Evolutionary conservation across 2,888 invertebrate species (phyloP).

Genomic region (Augiades crinisus): DNA sequence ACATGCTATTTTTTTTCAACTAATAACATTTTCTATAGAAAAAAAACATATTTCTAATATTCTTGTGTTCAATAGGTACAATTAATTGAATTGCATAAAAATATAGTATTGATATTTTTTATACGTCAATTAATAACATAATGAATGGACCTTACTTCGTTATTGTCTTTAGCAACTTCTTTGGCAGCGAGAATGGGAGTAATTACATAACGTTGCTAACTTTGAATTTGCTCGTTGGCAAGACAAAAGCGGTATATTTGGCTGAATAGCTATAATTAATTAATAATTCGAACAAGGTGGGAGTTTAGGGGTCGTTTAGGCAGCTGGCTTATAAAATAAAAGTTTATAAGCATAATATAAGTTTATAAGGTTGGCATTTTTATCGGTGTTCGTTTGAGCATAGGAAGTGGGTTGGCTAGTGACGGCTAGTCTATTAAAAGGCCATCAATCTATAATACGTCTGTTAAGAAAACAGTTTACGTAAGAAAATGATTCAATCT

Average conservation of each 20-base stretch:
- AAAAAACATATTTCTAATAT: too few relatives aligned
- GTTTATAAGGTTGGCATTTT: background rate
- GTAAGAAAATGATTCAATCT: constrained; percentile 32
- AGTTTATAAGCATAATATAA: background rate
- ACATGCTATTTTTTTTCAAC: too few relatives aligned
- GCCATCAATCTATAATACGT: constrained; percentile 1
- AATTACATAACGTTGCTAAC: constrained; percentile 1
- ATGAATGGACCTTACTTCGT: background rate
- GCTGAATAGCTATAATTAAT: background rate
- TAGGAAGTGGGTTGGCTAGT: constrained; percentile 2
- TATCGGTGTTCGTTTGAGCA: background rate
- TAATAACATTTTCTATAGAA: too few relatives aligned
- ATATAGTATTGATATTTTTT: too few relatives aligned
- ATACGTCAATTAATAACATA: background rate
- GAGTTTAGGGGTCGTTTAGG: background rate
- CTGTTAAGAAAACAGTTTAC: constrained; percentile 11
- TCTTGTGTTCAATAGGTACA: too few relatives aligned
- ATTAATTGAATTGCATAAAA: too few relatives aligned
- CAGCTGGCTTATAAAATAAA: background rate
- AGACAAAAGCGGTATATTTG: background rate
- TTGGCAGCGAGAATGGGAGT: constrained; percentile 6
- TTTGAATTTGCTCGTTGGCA: background rate
- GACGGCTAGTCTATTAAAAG: constrained; percentile 17
- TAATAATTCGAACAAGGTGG: background rate
- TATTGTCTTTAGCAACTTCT: constrained; percentile 1